Evolutionary conservation across 2,797 vertebrate species (phyloP).

Genomic region (Sebastes steindachneri): DNA sequence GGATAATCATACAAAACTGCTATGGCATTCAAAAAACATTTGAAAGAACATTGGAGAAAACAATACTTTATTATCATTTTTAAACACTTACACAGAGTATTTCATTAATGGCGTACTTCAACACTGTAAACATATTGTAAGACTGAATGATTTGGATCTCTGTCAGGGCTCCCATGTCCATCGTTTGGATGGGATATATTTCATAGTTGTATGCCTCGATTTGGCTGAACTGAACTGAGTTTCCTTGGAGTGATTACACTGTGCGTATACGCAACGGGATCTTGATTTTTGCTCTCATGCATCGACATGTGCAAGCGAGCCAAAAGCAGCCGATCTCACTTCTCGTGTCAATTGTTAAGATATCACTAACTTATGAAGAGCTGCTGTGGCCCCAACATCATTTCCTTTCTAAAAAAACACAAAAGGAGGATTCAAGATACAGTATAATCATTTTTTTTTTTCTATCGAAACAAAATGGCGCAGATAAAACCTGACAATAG

Average conservation of each 20-base stretch:
- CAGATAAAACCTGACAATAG: conserved; percentile 83
- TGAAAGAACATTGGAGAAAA: conserved; percentile 91
- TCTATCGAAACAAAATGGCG: conserved; percentile 83
- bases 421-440: conserved; percentile 89
- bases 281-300: conserved; percentile 55
- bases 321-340: conserved; percentile 82
- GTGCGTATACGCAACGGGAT: conserved; percentile 48
- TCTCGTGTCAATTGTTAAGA: conserved; percentile 66
- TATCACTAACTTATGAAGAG: conserved; percentile 61
- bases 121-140: conserved; percentile 99
- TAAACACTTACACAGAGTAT: conserved; percentile 97
- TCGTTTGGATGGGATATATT: conserved; percentile 41
- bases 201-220: conserved; percentile 50
- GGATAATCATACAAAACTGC: conserved; percentile 91
- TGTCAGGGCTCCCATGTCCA: conserved; percentile 76
- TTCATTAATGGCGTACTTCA: conserved; percentile 95
- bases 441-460: conserved; percentile 74
- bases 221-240: conserved; percentile 35
- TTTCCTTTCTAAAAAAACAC: conserved; percentile 85
- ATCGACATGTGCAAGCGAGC: conserved; percentile 79
- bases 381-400: conserved; percentile 76
- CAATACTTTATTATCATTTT: conserved; percentile 89
- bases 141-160: conserved; percentile 91
- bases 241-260: conserved; percentile 34
- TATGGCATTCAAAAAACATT: conserved; percentile 89